Conservation (phyloP, 2,113 vertebrate species). For the Coregonus clupeaformis region DNA sequence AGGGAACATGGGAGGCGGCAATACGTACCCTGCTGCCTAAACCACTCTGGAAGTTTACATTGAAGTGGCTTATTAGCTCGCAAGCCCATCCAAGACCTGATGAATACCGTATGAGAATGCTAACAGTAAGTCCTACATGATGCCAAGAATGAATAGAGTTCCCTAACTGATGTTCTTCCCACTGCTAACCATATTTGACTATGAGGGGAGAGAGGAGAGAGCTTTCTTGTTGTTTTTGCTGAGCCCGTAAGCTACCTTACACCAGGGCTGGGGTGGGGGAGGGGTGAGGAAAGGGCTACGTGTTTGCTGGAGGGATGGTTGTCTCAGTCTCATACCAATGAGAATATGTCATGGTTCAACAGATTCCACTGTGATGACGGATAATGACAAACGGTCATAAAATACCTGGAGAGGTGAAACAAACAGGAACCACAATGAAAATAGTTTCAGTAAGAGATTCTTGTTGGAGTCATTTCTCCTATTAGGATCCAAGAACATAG, state of each 20-base stretch:
- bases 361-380: neutral
- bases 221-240: neutral
- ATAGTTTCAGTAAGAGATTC: too few species aligned
- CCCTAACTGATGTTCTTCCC: conserved; percentile 17
- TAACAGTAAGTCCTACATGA: neutral
- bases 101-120: conserved; percentile 25
- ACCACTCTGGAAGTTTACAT: conserved; percentile 35
- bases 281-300: neutral
- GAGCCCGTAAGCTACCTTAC: neutral
- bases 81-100: conserved; percentile 7
- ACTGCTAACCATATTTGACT: conserved; percentile 25
- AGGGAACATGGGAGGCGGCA: conserved; percentile 1
- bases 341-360: neutral
- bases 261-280: too few species aligned
- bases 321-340: neutral
- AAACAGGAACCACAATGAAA: too few species aligned
- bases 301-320: neutral
- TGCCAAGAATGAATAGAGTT: conserved; percentile 27
- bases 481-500: too few species aligned
- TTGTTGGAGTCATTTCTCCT: too few species aligned
- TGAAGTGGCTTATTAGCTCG: conserved; percentile 27
- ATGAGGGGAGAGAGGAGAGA: neutral
- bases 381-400: neutral
- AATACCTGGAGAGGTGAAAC: too few species aligned
- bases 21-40: neutral